Percentiles rank a stretch among this genome's conserved stretches.
These are phyloP conservation scores for Agrilus planipennis DNA, from an alignment of 1,140 invertebrate genomes.

Conservation along the genomic window DNA sequence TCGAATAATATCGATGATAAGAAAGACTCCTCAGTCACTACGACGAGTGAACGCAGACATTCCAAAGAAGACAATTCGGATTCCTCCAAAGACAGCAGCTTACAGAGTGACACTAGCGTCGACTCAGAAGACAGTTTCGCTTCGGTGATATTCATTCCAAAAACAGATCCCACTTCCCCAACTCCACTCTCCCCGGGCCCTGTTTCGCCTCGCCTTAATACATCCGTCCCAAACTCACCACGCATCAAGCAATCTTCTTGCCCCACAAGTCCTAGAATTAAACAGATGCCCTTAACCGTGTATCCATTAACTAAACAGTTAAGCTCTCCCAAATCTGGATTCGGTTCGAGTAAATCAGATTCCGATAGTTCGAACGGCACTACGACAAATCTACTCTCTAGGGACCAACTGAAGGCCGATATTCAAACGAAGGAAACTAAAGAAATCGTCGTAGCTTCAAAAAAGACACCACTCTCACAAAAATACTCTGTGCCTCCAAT, in stretches of 20 bases:
- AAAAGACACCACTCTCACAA: slow-evolving; percentile 20
- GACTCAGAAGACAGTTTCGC: slow-evolving; percentile 87
- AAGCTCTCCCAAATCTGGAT: slow-evolving; percentile 40
- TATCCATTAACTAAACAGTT: slow-evolving; percentile 45
- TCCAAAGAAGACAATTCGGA: slow-evolving; percentile 79
- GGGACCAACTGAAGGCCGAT: slow-evolving; percentile 5
- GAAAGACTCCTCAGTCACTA: slow-evolving; percentile 18
- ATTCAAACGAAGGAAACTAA: slow-evolving; percentile 4
- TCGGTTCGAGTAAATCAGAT: slow-evolving; percentile 25
- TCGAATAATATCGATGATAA: slow-evolving; percentile 14
- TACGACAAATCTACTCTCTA: slow-evolving; percentile 2
- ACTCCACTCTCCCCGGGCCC: slow-evolving; percentile 45
- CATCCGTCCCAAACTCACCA: slow-evolving; percentile 62
- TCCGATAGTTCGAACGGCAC: slow-evolving; percentile 14
- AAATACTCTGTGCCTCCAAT: slow-evolving; percentile 31
- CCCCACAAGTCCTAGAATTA: slow-evolving; percentile 47
- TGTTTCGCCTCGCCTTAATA: slow-evolving; percentile 42
- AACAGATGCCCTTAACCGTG: slow-evolving; percentile 38
- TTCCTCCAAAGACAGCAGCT: slow-evolving; percentile 81
- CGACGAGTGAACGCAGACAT: slow-evolving; percentile 42
- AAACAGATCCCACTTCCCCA: slow-evolving; percentile 45
- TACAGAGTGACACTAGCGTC: slow-evolving; percentile 85
- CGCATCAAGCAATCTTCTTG: slow-evolving; percentile 45
- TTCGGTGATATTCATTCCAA: slow-evolving; percentile 79
- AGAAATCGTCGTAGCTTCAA: slow-evolving; percentile 16